A percentile compares a stretch with the other conserved stretches of the same genome.
Conservation (phyloP, 2,797 vertebrate genomes). For the Tolypeutes matacus region DNA sequence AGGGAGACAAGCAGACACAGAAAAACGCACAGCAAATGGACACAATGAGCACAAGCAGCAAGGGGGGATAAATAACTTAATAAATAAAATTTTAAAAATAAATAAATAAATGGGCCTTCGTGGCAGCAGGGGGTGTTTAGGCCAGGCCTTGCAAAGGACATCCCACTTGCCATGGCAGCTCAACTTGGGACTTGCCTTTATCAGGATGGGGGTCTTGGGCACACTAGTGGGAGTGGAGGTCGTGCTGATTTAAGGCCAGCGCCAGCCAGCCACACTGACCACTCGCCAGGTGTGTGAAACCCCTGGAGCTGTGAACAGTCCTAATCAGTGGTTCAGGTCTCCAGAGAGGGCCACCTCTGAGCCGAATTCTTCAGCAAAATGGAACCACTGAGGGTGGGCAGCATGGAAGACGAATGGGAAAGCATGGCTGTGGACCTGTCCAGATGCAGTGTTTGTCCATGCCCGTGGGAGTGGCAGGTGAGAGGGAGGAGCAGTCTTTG, state of each 20-base stretch:
- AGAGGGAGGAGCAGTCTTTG: not conserved
- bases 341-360: not conserved
- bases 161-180: rapidly evolving
- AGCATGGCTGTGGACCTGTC: rapidly evolving
- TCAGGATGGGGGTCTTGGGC: not conserved
- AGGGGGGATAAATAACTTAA: no score
- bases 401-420: not conserved
- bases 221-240: not conserved
- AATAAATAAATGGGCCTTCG: not conserved
- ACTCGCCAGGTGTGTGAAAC: rapidly evolving
- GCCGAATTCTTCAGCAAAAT: not conserved
- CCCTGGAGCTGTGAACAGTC: not conserved
- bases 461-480: not conserved
- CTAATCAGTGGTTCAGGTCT: not conserved
- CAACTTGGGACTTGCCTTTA: not conserved
- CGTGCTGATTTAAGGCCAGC: not conserved
- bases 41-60: no score
- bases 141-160: not conserved
- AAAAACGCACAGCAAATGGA: no score
- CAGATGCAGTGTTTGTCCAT: not conserved
- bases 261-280: not conserved
- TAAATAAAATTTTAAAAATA: no score
- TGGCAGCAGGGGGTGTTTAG: not conserved
- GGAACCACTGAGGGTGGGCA: not conserved
- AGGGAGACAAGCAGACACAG: no score